Base-by-base conservation (phyloP, 2,888 invertebrate genomes). In the Julus scandinavius region DNA sequence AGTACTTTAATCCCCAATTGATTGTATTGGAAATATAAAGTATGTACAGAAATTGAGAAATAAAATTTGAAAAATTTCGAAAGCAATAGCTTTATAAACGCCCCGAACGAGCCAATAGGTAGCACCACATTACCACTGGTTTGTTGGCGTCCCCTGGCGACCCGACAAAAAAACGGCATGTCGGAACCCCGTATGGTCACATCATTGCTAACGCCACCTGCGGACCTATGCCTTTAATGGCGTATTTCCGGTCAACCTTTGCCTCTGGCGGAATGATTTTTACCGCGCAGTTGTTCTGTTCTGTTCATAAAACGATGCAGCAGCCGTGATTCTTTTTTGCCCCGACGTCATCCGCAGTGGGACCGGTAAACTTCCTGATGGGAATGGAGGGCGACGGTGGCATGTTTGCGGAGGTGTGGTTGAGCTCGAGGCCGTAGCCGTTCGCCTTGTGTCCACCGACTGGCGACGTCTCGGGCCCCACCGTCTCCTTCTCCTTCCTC, bases 351-450 rank as follows among this genome's bases (percentile, higher is more conserved):
- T 88, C 86, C 15, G 40, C 41, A 38, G 86, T 86, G 9, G 40
- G 29, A n/a, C 86, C 88, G 17, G 41, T 88, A 41, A 49, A 88
- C 29, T 86, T 85, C 41, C 38, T 40, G 9, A 85, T 40, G n/a
- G 88, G 40, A 20, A 86, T 41, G 29, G 88, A 86, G 15, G 88
- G 88, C 29, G 88, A 88, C 13, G 88, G 86, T 13, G 54, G 54
- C 9, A 9, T 49, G n/a, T 87, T 87, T 13, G 15, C 15, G 50
- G 5, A 3, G 20, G 17, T 38, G 17, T 87, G 50, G 87, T 17
- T 58, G 29, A 38, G 38, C 9, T 58, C 87, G 17, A 58, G 58
- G n/a, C 54, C 87, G 11, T 13, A 41, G 58, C 58, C 87, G 20
- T 87, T 54, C 58, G n/a, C 29, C 40, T 41, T 54, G 54, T 17